phyloP scores from a whole-genome alignment of 2,797 vertebrate genomes.

The Protosalanx chinensis region DNA sequence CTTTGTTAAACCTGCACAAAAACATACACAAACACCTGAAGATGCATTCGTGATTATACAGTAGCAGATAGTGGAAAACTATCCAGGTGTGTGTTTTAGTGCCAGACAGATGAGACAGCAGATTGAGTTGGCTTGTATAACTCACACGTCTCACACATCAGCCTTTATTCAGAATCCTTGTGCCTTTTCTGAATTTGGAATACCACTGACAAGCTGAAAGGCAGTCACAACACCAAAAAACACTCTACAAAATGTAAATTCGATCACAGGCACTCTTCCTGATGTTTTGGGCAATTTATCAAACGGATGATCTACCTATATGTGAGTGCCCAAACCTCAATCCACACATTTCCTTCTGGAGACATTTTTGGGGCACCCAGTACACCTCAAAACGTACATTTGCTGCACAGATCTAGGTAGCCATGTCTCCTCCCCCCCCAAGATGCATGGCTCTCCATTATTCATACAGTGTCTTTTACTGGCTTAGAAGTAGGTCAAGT shows the following conservation, averaged over 20 bases:
- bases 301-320: too few species aligned
- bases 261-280: too few species aligned
- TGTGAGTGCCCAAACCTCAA: too few species aligned
- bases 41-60: constrained; percentile 1
- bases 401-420: neutral
- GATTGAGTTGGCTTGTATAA: neutral
- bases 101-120: neutral
- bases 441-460: constrained; percentile 18
- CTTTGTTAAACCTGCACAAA: too few species aligned
- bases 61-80: neutral
- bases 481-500: neutral
- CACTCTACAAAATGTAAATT: too few species aligned
- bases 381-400: neutral
- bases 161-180: neutral
- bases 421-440: neutral
- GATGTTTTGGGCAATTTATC: too few species aligned
- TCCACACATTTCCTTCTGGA: neutral
- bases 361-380: neutral
- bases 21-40: neutral
- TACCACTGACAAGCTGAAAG: too few species aligned
- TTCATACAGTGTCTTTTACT: constrained; percentile 6
- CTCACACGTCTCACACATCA: neutral
- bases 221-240: too few species aligned
- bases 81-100: neutral
- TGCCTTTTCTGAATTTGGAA: neutral